A percentile compares a stretch with the other conserved stretches of the same genome.
Evolutionary conservation across 2,888 invertebrate species (phyloP).

Genomic region (Epiperipatus broadwayi): DNA sequence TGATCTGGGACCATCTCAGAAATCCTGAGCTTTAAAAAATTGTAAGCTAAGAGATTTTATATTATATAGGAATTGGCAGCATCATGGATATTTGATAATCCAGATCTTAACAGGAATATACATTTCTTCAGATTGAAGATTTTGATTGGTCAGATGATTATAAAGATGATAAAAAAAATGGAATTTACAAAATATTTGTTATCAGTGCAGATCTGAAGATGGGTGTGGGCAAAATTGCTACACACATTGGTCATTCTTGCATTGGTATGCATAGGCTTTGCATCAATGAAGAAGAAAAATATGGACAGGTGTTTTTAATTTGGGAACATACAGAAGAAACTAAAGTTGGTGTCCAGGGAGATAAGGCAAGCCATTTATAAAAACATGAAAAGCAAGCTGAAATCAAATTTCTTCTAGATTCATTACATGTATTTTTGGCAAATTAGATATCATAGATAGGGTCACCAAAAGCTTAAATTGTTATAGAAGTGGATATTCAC

Average conservation of each 20-base stretch:
- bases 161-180: conserved; percentile 21
- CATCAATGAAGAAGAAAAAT: conserved; percentile 27
- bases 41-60: conserved; percentile 32
- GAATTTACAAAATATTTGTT: conserved; percentile 39
- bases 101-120: too few species aligned
- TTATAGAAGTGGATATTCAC: too few species aligned
- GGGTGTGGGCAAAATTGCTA: conserved; percentile 41
- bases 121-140: conserved; percentile 21
- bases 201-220: conserved; percentile 40
- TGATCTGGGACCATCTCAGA: too few species aligned
- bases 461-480: conserved; percentile 21
- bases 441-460: conserved; percentile 20
- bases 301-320: conserved; percentile 26
- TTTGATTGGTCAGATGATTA: conserved; percentile 23
- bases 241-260: conserved; percentile 41
- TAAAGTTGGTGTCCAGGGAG: too few species aligned
- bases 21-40: conserved; percentile 32
- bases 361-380: too few species aligned
- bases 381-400: too few species aligned
- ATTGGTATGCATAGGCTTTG: conserved; percentile 37
- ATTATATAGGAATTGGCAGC: conserved; percentile 37
- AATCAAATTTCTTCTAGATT: conserved; percentile 21
- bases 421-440: conserved; percentile 21
- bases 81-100: conserved; percentile 36
- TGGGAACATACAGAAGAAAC: too few species aligned